Conservation (phyloP, 2,888 invertebrate genomes). For the Chromoteleia sp. region DNA sequence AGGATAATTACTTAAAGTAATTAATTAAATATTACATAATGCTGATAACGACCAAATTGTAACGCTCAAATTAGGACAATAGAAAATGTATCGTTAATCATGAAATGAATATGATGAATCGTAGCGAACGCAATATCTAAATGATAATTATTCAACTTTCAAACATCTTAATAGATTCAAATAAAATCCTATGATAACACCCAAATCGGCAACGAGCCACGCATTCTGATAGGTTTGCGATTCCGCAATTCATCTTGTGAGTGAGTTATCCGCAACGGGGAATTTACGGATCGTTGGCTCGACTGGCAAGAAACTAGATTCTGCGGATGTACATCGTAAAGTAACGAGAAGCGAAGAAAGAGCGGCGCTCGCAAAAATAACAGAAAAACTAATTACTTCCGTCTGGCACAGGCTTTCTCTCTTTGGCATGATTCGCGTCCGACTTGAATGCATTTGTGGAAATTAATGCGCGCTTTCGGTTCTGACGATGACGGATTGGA, state of each 20-base stretch:
- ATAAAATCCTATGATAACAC: too few species aligned
- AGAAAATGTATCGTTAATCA: too few species aligned
- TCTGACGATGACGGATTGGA: slow-evolving; percentile 15
- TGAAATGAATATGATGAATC: too few species aligned
- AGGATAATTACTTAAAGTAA: too few species aligned
- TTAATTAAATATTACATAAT: too few species aligned
- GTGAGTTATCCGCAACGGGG: slow-evolving; percentile 38
- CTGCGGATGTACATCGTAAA: slow-evolving; percentile 66
- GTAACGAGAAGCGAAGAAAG: slow-evolving; percentile 57
- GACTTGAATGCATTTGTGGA: slow-evolving; percentile 9
- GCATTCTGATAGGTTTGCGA: slow-evolving; percentile 26
- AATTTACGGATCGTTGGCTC: slow-evolving; percentile 62
- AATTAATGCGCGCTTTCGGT: slow-evolving; percentile 18
- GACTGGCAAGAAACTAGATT: slow-evolving; percentile 61
- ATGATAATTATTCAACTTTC: too few species aligned
- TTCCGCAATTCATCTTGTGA: slow-evolving; percentile 47
- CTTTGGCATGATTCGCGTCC: neutral
- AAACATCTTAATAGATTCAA: too few species aligned
- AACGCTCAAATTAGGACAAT: too few species aligned
- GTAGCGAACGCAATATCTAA: too few species aligned
- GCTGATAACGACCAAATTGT: too few species aligned
- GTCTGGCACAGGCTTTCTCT: slow-evolving; percentile 33
- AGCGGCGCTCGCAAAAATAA: slow-evolving; percentile 41
- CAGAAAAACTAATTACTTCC: slow-evolving; percentile 60
- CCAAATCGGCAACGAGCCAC: neutral